Conservation (phyloP, 2,888 invertebrate species). For the Vanessa cardui region DNA sequence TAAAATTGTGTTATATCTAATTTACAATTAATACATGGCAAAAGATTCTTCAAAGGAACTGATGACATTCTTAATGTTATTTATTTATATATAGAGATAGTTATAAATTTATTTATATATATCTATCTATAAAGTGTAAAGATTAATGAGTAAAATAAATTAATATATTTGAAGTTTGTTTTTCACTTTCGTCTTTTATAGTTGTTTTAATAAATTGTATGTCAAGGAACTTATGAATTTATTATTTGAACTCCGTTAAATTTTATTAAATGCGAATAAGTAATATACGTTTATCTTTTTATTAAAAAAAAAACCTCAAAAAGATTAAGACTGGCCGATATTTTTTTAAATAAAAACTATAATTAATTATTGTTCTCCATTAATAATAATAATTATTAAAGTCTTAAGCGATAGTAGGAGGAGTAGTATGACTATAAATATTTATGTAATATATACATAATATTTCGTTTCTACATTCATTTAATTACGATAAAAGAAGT, state of each 20-base stretch:
- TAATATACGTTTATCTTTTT: not conserved
- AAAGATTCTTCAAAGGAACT: slow-evolving; percentile 29
- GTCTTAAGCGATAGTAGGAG: slow-evolving; percentile 34
- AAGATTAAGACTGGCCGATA: slow-evolving; percentile 26
- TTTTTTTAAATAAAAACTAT: slow-evolving; percentile 45
- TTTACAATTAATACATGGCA: slow-evolving; percentile 17
- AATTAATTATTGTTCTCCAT: slow-evolving; percentile 34
- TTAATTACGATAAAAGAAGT: slow-evolving; percentile 53
- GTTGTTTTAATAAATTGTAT: not conserved
- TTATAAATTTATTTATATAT: slow-evolving; percentile 6
- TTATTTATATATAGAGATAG: not conserved
- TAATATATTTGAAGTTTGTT: slow-evolving; percentile 2
- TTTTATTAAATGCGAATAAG: not conserved
- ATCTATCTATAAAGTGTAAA: slow-evolving; percentile 16
- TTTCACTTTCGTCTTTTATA: not conserved
- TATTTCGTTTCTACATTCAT: slow-evolving; percentile 22
- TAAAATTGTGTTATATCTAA: slow-evolving; percentile 3
- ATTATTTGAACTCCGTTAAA: not conserved
- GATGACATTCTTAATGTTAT: slow-evolving; percentile 24
- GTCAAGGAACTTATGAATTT: slow-evolving; percentile 1
- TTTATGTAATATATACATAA: slow-evolving; percentile 25
- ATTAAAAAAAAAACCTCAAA: slow-evolving; percentile 12
- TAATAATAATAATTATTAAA: slow-evolving; percentile 23
- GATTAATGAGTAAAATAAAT: slow-evolving; percentile 18
- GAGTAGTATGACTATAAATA: slow-evolving; percentile 23